phyloP scores from a whole-genome alignment of 2,888 invertebrate genomes.

The Hydropsyche betteni region DNA sequence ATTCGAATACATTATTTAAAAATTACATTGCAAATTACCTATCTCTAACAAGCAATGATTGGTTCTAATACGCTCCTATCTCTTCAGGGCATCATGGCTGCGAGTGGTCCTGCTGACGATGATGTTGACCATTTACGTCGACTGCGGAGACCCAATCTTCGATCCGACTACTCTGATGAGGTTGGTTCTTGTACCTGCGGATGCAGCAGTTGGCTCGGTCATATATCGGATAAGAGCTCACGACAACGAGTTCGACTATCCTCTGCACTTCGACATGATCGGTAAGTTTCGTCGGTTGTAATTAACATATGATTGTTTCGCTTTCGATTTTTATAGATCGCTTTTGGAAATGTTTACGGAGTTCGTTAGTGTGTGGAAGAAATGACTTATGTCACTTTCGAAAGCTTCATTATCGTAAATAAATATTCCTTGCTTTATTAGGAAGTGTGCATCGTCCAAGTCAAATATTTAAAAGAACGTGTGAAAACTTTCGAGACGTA shows the following conservation, averaged over 20 bases:
- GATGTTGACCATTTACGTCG: conserved; percentile 57
- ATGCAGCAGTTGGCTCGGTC: conserved; percentile 83
- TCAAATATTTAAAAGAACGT: too few relatives aligned
- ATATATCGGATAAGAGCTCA: conserved; percentile 88
- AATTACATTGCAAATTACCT: background rate
- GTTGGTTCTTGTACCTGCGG: conserved; percentile 82
- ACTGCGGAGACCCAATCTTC: conserved; percentile 79
- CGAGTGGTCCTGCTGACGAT: conserved; percentile 61
- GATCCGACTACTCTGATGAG: conserved; percentile 86
- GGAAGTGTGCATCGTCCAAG: too few relatives aligned
- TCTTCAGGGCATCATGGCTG: conserved; percentile 53
- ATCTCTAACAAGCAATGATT: background rate
- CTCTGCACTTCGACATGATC: conserved; percentile 81
- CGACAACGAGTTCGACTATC: conserved; percentile 89
- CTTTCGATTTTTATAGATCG: too few relatives aligned
- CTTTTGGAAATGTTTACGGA: too few relatives aligned
- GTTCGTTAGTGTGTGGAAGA: too few relatives aligned
- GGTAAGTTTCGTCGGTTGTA: conserved; percentile 59
- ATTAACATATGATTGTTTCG: too few relatives aligned
- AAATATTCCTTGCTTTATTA: too few relatives aligned
- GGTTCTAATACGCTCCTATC: conserved; percentile 20
- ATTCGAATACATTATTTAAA: too few relatives aligned
- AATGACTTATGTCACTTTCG: too few relatives aligned
- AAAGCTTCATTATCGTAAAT: too few relatives aligned
- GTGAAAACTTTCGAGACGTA: too few relatives aligned